Percentiles rank a stretch among this genome's conserved stretches.
Conservation (phyloP, 2,797 vertebrate species). For the Cichlasoma orientale region DNA sequence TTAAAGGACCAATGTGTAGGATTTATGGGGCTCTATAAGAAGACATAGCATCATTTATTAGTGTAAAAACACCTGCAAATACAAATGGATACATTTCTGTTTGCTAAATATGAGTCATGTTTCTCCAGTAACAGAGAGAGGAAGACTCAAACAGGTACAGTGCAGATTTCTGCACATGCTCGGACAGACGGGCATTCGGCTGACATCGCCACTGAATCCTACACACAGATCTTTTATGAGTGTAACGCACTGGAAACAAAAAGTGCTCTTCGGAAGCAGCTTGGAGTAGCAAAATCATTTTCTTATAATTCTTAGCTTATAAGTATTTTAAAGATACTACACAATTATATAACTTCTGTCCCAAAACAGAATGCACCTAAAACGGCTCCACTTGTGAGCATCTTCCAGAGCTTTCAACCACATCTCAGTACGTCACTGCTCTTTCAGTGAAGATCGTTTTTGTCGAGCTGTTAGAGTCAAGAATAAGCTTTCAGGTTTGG, state of each 20-base stretch:
- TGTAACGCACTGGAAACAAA: not conserved
- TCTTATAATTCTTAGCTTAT: not conserved
- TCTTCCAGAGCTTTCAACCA: too few relatives aligned
- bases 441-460: too few relatives aligned
- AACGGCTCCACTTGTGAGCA: not conserved
- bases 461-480: too few relatives aligned
- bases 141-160: not conserved
- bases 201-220: not conserved
- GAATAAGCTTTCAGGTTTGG: not conserved
- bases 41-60: not conserved
- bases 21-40: not conserved
- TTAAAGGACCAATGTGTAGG: not conserved
- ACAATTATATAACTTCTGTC: not conserved
- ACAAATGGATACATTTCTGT: not conserved
- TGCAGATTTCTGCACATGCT: not conserved
- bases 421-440: too few relatives aligned
- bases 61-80: not conserved
- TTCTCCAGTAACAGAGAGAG: too few relatives aligned
- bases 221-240: not conserved
- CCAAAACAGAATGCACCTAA: not conserved
- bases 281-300: not conserved
- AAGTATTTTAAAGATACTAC: not conserved
- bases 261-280: not conserved
- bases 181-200: not conserved
- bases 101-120: not conserved